Base-by-base conservation (phyloP, 2,888 invertebrate species). In the Chymomyza amoena region DNA sequence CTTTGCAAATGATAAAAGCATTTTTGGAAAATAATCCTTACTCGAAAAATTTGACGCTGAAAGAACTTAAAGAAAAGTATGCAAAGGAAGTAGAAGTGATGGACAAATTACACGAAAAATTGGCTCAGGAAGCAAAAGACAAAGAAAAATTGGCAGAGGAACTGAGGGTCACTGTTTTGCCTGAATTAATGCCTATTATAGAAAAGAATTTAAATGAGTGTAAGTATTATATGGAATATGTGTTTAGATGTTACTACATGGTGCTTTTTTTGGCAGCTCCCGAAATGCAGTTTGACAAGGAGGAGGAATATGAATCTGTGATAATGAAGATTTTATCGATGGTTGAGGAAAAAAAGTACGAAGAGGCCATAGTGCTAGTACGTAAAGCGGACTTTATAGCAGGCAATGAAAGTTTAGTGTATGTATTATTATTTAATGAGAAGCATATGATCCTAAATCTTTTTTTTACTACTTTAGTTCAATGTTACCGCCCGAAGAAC, bases 1-100 rank as follows among this genome's bases (percentile, higher is more conserved):
- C 98, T 4, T 94, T 92, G 16, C 84, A 89, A 62, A 63, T 91
- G 20, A 90, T 93, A 2, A 92, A 94, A 92, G 93, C 95, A 16
- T 95, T 98, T 90, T 92, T 99, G 54, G 95, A 96, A 90, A 94
- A 95, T 77, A 98, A 99, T 92, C 96, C 97, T 5, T 98, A 95
- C 91, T 95, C 96, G n/a, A 94, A 95, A 0, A 95, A 95, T 92
- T 71, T 91, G 0, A 89, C 91, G 0, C 70, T 90, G 6, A 93
- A 93, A 65, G 94, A 95, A 78, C 91, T 96, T 20, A 93, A 94
- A 52, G 93, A 94, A 65, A 92, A 95, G 79, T 93, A 93, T 78
- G 91, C 93, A 25, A 90, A 90, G 71, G 88, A 92, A 86, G 87
- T 80, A 66, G 66, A 90, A 72, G 90, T 89, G 67, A 89, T 92